These are phyloP conservation scores for Pseudochirops cupreus DNA, from an alignment of 2,797 vertebrate genomes.

Conservation along the genomic window DNA sequence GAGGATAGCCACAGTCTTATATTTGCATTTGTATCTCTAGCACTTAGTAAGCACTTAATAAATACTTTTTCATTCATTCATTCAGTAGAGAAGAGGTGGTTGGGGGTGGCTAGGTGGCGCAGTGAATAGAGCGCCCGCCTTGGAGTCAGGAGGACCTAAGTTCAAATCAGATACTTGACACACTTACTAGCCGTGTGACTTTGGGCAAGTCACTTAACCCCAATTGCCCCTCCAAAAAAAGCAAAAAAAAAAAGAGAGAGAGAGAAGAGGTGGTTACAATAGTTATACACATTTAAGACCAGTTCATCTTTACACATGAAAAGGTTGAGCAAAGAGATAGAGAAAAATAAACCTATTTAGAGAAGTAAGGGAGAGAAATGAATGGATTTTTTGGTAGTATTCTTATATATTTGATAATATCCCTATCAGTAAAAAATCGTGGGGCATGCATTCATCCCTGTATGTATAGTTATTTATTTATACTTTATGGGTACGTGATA, in stretches of 20 bases:
- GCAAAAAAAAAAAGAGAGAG: too few relatives aligned
- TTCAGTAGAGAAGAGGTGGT: background rate
- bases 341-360: background rate
- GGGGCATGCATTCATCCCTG: background rate
- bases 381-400: background rate
- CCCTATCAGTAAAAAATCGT: background rate
- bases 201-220: too few relatives aligned
- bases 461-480: background rate
- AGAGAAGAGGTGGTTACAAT: background rate
- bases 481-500: background rate
- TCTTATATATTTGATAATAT: background rate
- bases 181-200: too few relatives aligned
- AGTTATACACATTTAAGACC: background rate
- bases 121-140: too few relatives aligned
- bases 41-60: background rate
- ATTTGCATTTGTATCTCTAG: background rate
- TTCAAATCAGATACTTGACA: too few relatives aligned
- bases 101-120: background rate
- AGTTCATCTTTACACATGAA: background rate
- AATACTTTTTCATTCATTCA: background rate
- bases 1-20: background rate
- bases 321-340: background rate
- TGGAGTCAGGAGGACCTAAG: too few relatives aligned
- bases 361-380: background rate
- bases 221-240: too few relatives aligned